Evolutionary conservation across 2,888 invertebrate genomes (phyloP), one percentile per base, ranked within the genome.

Genomic region (Oxyscelio sp.): DNA sequence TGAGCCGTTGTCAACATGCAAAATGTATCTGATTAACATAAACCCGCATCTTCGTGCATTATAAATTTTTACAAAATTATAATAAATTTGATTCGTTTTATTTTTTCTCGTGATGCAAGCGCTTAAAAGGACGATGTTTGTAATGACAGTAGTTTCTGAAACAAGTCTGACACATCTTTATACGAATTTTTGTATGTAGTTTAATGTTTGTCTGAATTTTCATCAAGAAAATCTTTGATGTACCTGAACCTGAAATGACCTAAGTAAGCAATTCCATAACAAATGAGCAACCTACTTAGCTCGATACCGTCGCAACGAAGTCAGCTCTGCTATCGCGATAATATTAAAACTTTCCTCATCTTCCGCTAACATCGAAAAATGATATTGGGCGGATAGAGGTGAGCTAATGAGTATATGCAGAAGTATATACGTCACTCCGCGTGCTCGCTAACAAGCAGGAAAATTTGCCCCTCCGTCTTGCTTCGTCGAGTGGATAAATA

Each of bases 271-370:
- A 80, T 80, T 73, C 65, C 65, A 58, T 63, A 27, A 71, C 80
- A 74, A 81, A 74, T 58, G 59, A 83, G 86, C 80, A 77, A 71
- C 40, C 77, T 61, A 73, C 82, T 74, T 56, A 70, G 61, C 80
- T 70, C 66, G 79, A 75, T 61, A 61, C 45, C 73, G 68, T 68
- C 74, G 73, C 73, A 61, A 48, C 70, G 52, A 68, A 73, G 61
- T n/a, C 66, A 48, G 66, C 50, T 38, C 50, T 13, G 80, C 87
- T 89, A 90, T 90, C 89, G 85, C 87, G 83, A 74, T 66, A 86
- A 87, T 89, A 90, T 93, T 93, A 94, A 94, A 94, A 94, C 93
- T 94, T 94, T 94, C 92, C 93, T 93, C 94, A 93, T 94, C 92
- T 92, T 90, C 90, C 89, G 90, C 90, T 93, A 93, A 93, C 93